phyloP scores from a whole-genome alignment of 2,888 invertebrate genomes.

The Cheiracanthium punctorium region DNA sequence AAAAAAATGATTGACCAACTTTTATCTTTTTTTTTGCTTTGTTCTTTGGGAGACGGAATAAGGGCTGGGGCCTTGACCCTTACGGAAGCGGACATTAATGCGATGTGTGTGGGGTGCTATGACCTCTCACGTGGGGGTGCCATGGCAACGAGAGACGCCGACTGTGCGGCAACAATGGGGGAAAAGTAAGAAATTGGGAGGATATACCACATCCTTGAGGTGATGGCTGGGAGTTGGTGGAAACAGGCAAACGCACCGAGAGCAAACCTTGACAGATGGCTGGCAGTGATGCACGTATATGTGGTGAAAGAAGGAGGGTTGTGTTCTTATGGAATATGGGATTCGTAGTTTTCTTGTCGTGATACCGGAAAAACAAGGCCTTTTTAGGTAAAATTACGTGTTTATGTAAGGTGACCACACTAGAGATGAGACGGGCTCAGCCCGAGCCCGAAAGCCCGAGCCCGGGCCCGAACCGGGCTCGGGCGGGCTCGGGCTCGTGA shows the following conservation, averaged over 20 bases:
- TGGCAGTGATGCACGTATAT: background rate
- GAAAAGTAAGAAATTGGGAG: background rate
- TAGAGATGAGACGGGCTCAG: too few relatives aligned
- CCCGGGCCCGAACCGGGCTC: too few relatives aligned
- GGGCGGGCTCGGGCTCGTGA: too few relatives aligned
- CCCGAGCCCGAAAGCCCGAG: too few relatives aligned
- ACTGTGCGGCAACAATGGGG: background rate
- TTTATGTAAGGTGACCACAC: too few relatives aligned
- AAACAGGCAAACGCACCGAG: background rate
- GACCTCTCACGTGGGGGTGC: conserved; percentile 44
- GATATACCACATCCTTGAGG: conserved; percentile 12
- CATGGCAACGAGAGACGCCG: conserved; percentile 27
- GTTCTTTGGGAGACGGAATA: conserved; percentile 9
- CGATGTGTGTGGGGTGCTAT: conserved; percentile 43
- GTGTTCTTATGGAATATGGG: too few relatives aligned
- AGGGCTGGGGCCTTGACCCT: conserved; percentile 61
- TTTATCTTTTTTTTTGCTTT: background rate
- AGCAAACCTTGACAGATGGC: background rate
- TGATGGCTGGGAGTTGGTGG: too few relatives aligned
- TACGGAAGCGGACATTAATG: conserved; percentile 29
- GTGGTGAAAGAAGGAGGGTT: too few relatives aligned
- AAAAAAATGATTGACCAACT: conserved; percentile 2
- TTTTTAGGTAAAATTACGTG: too few relatives aligned
- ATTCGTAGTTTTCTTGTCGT: too few relatives aligned
- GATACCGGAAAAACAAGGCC: too few relatives aligned